A percentile compares a stretch with the other conserved stretches of the same genome.
Evolutionary conservation across 30 jellyfish, hydroid and myxozoan genomes (phyloP).

Genomic region (Hydra vulgaris): DNA sequence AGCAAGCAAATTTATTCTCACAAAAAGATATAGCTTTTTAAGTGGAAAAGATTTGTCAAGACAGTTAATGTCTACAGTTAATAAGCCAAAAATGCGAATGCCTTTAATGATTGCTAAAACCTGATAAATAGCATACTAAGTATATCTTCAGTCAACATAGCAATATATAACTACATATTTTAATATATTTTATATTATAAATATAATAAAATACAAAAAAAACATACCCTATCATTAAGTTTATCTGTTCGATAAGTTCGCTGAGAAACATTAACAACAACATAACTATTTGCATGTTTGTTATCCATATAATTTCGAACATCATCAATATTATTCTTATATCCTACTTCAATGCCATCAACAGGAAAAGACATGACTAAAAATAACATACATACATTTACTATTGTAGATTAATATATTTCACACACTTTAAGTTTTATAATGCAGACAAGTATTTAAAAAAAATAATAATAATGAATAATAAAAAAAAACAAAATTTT

Average conservation of each 20-base stretch:
- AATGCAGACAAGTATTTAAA: background rate
- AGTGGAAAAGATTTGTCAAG: too few relatives aligned
- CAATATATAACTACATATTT: too few relatives aligned
- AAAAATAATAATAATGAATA: background rate
- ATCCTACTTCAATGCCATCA: conserved; percentile 89
- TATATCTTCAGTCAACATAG: too few relatives aligned
- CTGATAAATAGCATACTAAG: too few relatives aligned
- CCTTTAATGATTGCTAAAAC: too few relatives aligned
- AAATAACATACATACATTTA: background rate
- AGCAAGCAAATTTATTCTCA: too few relatives aligned
- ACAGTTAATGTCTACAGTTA: too few relatives aligned
- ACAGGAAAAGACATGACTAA: conserved; percentile 93
- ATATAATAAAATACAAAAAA: too few relatives aligned
- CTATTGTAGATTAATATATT: conserved; percentile 1
- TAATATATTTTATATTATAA: too few relatives aligned
- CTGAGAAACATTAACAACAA: conserved; percentile 74
- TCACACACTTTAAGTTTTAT: background rate
- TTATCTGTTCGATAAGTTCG: conserved; percentile 67
- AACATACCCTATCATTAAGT: conserved; percentile 84
- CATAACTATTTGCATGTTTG: conserved; percentile 66
- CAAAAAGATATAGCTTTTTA: too few relatives aligned
- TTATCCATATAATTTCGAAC: conserved; percentile 63
- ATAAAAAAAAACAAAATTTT: too few relatives aligned
- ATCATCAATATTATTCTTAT: conserved; percentile 83
- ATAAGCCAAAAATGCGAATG: too few relatives aligned